Percentiles rank a stretch among this genome's conserved stretches.
Conservation (phyloP, 2,888 invertebrate species). For the Lysandra bellargus region DNA sequence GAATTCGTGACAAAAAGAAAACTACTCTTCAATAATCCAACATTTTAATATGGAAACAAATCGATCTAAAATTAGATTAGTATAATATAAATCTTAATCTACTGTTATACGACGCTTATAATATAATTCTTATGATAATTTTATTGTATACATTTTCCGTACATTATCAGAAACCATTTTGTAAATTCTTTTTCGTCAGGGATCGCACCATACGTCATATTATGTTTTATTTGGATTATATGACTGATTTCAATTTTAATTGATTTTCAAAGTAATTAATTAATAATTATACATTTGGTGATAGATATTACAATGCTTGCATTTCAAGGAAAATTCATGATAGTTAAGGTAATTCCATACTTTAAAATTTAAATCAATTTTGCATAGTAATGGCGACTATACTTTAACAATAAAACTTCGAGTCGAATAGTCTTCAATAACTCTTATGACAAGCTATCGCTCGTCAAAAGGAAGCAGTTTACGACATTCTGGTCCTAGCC, state of each 20-base stretch:
- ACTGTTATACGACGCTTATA: conserved; percentile 38
- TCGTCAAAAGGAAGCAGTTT: background rate
- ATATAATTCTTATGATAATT: conserved; percentile 40
- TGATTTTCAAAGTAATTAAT: background rate
- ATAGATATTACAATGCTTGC: background rate
- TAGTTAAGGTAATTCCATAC: background rate
- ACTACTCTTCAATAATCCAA: conserved; percentile 15
- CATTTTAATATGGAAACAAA: conserved; percentile 23
- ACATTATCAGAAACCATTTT: background rate
- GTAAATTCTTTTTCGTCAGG: background rate
- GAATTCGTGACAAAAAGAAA: conserved; percentile 15
- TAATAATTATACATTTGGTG: background rate
- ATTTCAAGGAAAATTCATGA: background rate
- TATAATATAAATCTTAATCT: conserved; percentile 69
- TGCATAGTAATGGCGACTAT: background rate
- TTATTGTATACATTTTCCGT: conserved; percentile 24
- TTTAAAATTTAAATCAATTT: background rate
- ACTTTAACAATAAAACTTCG: background rate
- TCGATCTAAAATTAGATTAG: background rate
- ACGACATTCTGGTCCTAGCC: background rate
- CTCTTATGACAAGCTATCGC: background rate
- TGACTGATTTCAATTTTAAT: conserved; percentile 18
- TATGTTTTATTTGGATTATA: background rate
- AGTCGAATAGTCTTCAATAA: background rate
- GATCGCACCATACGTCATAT: background rate